A percentile compares a stretch with the other conserved stretches of the same genome.
Conservation (phyloP, 1,140 invertebrate genomes). For the Drosophila equinoxialis region DNA sequence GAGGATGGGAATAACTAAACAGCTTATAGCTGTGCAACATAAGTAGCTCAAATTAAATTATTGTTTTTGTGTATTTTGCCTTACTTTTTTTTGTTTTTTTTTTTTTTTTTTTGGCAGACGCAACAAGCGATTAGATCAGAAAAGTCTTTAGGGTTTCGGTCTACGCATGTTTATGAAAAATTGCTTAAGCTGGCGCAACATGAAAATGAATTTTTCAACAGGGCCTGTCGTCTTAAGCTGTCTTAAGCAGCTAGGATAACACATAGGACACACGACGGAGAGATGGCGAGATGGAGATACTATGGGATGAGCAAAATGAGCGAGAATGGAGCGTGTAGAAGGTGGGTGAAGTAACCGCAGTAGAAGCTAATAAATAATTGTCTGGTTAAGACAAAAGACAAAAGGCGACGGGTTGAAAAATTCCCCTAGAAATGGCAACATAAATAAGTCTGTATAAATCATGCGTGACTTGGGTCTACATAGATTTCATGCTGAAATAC, state of each 20-base stretch:
- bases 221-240: slow-evolving; percentile 57
- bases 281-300: background rate
- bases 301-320: no score
- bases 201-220: slow-evolving; percentile 79
- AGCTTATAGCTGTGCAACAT: slow-evolving; percentile 64
- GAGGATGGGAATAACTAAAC: slow-evolving; percentile 52
- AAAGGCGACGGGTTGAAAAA: slow-evolving; percentile 57
- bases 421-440: slow-evolving; percentile 48
- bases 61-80: slow-evolving; percentile 34
- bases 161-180: slow-evolving; percentile 72
- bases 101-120: slow-evolving; percentile 44
- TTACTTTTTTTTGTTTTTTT: no score
- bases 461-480: slow-evolving; percentile 44
- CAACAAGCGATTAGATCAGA: slow-evolving; percentile 46
- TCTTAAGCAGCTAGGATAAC: slow-evolving; percentile 74
- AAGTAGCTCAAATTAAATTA: slow-evolving; percentile 74
- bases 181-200: slow-evolving; percentile 71
- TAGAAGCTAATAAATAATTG: slow-evolving; percentile 76
- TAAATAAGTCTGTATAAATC: slow-evolving; percentile 74
- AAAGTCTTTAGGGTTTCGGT: slow-evolving; percentile 10
- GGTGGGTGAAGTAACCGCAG: slow-evolving; percentile 35
- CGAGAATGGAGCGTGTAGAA: no score
- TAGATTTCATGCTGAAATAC: slow-evolving; percentile 10
- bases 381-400: slow-evolving; percentile 71
- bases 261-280: slow-evolving; percentile 29